These are phyloP conservation scores for Collichthys lucidus DNA, from an alignment of 2,113 vertebrate genomes.

Conservation along the genomic window DNA sequence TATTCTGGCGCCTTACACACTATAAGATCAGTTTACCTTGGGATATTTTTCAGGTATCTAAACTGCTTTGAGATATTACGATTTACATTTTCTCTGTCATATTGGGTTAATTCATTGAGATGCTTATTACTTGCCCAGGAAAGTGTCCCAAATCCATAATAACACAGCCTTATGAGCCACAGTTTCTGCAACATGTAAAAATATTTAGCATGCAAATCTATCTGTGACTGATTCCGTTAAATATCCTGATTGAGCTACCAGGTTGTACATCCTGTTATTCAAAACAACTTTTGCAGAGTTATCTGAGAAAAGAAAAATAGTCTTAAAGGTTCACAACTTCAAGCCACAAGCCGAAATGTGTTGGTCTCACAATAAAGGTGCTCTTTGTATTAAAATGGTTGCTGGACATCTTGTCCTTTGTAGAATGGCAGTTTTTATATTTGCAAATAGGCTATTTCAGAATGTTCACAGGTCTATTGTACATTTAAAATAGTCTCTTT, in stretches of 20 bases:
- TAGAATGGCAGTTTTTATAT: neutral
- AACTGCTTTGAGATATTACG: neutral
- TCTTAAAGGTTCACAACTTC: neutral
- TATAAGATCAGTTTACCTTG: neutral
- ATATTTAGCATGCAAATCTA: too few species aligned
- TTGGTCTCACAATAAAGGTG: neutral
- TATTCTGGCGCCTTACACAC: neutral
- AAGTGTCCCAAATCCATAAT: too few species aligned
- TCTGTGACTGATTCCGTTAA: too few species aligned
- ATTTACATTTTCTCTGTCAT: too few species aligned
- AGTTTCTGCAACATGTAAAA: too few species aligned
- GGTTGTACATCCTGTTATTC: neutral
- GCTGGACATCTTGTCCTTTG: neutral
- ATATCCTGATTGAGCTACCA: neutral
- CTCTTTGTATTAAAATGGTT: neutral
- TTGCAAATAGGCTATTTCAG: too few species aligned
- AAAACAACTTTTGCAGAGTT: neutral
- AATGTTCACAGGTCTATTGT: neutral
- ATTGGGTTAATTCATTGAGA: too few species aligned
- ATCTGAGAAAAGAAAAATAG: neutral
- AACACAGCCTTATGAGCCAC: too few species aligned
- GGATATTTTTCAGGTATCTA: neutral
- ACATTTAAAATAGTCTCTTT: neutral
- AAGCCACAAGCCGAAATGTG: neutral
- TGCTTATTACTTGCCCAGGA: too few species aligned